Percentiles rank a stretch among this genome's conserved stretches.
Conservation (phyloP, 2,113 vertebrate genomes). For the Oreochromis niloticus region DNA sequence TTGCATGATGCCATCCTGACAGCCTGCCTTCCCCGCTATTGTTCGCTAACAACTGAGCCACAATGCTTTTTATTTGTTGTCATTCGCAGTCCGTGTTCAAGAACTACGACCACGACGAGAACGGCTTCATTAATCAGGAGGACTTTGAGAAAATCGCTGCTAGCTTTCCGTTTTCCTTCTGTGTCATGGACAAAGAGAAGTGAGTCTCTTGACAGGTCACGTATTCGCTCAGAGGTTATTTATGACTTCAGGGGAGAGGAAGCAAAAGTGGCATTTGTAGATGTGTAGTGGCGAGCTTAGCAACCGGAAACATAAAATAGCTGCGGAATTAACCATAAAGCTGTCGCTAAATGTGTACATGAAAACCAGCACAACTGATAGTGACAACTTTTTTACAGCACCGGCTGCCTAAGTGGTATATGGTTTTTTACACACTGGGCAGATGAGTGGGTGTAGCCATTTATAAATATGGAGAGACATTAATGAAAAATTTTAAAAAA, state of each 20-base stretch:
- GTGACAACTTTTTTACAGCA: not conserved
- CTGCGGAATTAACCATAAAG: constrained; percentile 14
- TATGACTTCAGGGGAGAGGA: constrained; percentile 15
- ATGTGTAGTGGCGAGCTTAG: constrained; percentile 36
- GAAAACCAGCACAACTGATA: not conserved
- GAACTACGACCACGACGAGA: constrained; percentile 93
- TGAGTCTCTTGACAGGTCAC: constrained; percentile 60
- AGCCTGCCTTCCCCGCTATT: not conserved
- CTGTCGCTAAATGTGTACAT: not conserved
- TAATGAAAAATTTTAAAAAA: not conserved
- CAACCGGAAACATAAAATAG: constrained; percentile 51
- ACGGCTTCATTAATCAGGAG: constrained; percentile 92
- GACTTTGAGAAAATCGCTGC: constrained; percentile 96
- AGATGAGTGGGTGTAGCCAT: not conserved
- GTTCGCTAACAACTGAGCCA: not conserved
- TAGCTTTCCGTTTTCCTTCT: constrained; percentile 95
- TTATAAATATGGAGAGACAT: not conserved
- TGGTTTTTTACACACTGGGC: not conserved
- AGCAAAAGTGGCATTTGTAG: constrained; percentile 46
- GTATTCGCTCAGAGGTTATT: not conserved
- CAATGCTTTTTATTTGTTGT: constrained; percentile 3
- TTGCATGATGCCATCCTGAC: not conserved
- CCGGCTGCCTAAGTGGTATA: not conserved
- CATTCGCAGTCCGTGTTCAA: constrained; percentile 89
- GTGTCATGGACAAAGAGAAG: constrained; percentile 96